Base-by-base conservation (phyloP, 1,140 invertebrate species). In the Papilio xuthus region DNA sequence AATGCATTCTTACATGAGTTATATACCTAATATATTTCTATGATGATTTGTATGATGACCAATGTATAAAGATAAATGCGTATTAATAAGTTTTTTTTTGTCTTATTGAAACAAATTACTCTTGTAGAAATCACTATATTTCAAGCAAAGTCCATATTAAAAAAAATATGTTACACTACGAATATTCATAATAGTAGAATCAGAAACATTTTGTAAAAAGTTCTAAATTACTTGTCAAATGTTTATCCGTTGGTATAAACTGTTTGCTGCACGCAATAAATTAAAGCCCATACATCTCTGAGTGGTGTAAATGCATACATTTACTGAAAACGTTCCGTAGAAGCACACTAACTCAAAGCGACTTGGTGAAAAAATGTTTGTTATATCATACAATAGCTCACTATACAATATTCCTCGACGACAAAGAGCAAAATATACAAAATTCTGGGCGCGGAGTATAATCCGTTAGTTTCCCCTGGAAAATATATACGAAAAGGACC, bases 401-500 rank as follows among this genome's bases (percentile, higher is more conserved):
- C 42, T 77, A 77, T 69, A 81, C 81, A 82, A 82, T 81, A 80
- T 82, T 84, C 74, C 75, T 80, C 73, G 75, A 79, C 73, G 81
- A 84, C 84, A 85, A 82, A 85, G 82, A 84, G 80, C 81, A 82
- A 87, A 86, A 88, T 87, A 84, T 82, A 87, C 82, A 82, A 86
- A 84, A 87, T 85, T 80, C 70, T 78, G 82, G 76, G 78, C 78
- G 78, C 72, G 71, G 63, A 84, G 82, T 44, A 82, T 87, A 88
- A 89, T 86, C 80, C 83, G 78, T 82, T 84, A 86, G 84, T 82
- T 81, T 85, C 85, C 70, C 80, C 79, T 80, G 77, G 85, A 81
- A 87, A 86, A 89, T 85, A 88, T 86, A 87, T 86, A 87, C 83
- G 81, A 85, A 87, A 87, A 87, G 81, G 80, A 85, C 82, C 82